Evolutionary conservation across 2,888 invertebrate species (phyloP).

Genomic region (Drosophila cracens): DNA sequence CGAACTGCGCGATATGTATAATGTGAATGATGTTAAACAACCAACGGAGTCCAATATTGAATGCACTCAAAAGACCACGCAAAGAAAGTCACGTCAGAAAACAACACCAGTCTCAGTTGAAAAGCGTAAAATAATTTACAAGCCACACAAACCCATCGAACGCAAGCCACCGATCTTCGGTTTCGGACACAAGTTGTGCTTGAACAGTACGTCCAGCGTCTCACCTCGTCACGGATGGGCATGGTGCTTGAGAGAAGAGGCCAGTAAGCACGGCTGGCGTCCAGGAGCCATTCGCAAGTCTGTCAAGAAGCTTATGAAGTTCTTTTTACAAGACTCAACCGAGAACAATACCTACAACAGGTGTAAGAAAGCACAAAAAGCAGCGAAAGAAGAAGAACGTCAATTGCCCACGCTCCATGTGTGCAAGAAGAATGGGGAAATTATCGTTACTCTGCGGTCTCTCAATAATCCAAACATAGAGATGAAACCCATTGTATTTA

Average conservation of each 20-base stretch:
- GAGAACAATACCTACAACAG: constrained; percentile 57
- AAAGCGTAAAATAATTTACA: not conserved
- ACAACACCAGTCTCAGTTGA: not conserved
- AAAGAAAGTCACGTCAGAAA: not conserved
- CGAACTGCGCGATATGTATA: constrained; percentile 77
- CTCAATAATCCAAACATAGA: constrained; percentile 6
- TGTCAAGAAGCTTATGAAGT: constrained; percentile 82
- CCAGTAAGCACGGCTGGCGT: constrained; percentile 79
- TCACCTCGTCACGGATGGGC: constrained; percentile 89
- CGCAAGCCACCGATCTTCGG: constrained; percentile 74
- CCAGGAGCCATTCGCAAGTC: constrained; percentile 83
- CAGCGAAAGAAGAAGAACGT: constrained; percentile 29
- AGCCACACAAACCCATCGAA: constrained; percentile 16
- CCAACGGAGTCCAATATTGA: not conserved
- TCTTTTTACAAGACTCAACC: constrained; percentile 75
- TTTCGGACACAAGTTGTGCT: constrained; percentile 87
- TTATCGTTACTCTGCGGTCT: constrained; percentile 86
- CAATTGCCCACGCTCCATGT: constrained; percentile 87
- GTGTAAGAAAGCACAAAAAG: constrained; percentile 81
- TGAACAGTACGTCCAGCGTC: constrained; percentile 85
- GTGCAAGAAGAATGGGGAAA: constrained; percentile 88
- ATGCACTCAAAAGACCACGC: not conserved
- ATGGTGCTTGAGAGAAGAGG: constrained; percentile 85
- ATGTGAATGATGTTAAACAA: constrained; percentile 61
- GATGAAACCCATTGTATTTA: constrained; percentile 88